Conservation (phyloP, 37 sponge, comb jelly and placozoan genomes). For the Chondrosia reniformis region DNA sequence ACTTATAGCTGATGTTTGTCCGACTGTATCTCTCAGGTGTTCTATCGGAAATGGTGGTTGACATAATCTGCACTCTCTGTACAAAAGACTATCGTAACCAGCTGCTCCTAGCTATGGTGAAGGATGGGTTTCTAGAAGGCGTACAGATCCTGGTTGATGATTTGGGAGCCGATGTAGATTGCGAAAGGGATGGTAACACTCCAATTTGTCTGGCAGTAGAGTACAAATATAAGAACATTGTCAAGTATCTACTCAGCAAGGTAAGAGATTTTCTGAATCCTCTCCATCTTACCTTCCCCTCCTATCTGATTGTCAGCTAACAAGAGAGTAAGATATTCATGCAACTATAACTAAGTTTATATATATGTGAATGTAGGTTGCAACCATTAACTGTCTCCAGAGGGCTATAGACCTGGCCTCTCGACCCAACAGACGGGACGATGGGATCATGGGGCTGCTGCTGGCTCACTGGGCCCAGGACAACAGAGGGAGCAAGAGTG, state of each 20-base stretch:
- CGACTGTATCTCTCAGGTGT: neutral
- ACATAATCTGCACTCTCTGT: constrained; percentile 51
- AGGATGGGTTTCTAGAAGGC: constrained; percentile 59
- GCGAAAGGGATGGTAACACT: constrained; percentile 24
- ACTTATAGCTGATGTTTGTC: neutral
- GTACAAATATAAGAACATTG: constrained; percentile 34
- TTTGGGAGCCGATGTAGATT: constrained; percentile 64
- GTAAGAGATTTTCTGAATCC: constrained; percentile 18
- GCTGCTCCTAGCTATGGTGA: constrained; percentile 52
- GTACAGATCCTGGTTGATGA: constrained; percentile 46
- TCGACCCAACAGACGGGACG: too few species aligned
- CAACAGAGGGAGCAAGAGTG: neutral
- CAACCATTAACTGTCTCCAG: too few species aligned
- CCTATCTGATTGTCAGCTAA: too few species aligned
- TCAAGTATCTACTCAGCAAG: constrained; percentile 37
- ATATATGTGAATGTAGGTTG: too few species aligned
- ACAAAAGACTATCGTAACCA: constrained; percentile 44
- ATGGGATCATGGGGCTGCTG: constrained; percentile 49
- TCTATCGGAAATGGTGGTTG: constrained; percentile 46
- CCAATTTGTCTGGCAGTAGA: constrained; percentile 63
- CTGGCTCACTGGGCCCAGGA: constrained; percentile 27
- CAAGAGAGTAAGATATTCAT: too few species aligned
- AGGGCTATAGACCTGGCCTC: too few species aligned
- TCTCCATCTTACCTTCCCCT: too few species aligned
- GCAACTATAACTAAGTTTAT: too few species aligned